phyloP scores from a whole-genome alignment of 2,797 vertebrate species.

The Gouania willdenowi region DNA sequence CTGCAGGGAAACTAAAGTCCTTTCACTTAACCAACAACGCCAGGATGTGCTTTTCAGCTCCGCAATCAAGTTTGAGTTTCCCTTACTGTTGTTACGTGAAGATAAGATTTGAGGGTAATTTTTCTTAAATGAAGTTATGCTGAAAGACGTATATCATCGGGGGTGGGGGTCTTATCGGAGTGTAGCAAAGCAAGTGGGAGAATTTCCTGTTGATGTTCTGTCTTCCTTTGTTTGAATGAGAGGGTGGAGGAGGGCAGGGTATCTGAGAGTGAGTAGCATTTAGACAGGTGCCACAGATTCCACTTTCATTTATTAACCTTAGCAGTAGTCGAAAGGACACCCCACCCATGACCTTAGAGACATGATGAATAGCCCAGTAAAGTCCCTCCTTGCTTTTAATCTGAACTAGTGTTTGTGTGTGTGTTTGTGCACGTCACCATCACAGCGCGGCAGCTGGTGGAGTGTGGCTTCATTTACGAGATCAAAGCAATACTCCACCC shows the following conservation, averaged over 20 bases:
- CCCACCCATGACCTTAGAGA: conserved; percentile 55
- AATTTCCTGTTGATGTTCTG: conserved; percentile 54
- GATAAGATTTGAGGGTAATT: conserved; percentile 20
- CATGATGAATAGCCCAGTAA: conserved; percentile 57
- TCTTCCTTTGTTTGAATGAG: conserved; percentile 58
- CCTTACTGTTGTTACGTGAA: conserved; percentile 8
- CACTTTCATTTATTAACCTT: conserved; percentile 76
- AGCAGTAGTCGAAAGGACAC: conserved; percentile 42
- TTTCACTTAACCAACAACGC: not conserved
- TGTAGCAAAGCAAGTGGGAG: conserved; percentile 29
- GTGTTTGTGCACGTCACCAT: conserved; percentile 25
- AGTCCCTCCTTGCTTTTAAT: conserved; percentile 60
- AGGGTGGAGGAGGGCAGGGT: conserved; percentile 18
- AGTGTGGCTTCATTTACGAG: conserved; percentile 57
- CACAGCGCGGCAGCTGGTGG: conserved; percentile 50
- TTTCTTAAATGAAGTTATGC: conserved; percentile 1
- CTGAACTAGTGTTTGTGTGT: conserved; percentile 27
- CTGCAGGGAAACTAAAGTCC: conserved; percentile 10
- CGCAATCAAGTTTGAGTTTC: conserved; percentile 4
- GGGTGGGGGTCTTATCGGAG: conserved; percentile 51
- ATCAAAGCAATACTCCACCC: conserved; percentile 59
- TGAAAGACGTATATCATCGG: conserved; percentile 17
- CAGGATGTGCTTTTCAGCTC: conserved; percentile 11
- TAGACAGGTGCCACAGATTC: conserved; percentile 65
- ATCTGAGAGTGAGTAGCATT: conserved; percentile 29